Conservation (phyloP, 2,888 invertebrate genomes). For the Melinaea marsaeus region DNA sequence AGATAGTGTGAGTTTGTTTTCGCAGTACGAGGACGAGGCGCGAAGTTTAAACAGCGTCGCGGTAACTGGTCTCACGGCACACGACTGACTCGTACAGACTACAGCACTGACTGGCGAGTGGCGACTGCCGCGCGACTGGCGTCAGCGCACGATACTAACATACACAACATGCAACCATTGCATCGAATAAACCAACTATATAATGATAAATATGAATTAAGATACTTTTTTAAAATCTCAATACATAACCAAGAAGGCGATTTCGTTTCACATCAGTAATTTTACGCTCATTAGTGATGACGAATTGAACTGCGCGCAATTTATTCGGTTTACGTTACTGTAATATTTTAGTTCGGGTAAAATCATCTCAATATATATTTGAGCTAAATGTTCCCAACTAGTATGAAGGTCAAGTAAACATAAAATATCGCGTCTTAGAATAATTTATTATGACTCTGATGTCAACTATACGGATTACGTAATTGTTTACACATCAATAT, state of each 20-base stretch:
- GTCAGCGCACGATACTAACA: slow-evolving; percentile 2
- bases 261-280: slow-evolving; percentile 17
- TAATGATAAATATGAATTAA: slow-evolving; percentile 16
- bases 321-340: slow-evolving; percentile 11
- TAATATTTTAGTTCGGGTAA: background rate
- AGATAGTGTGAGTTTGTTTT: slow-evolving; percentile 72
- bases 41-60: slow-evolving; percentile 38
- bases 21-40: slow-evolving; percentile 39
- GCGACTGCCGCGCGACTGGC: slow-evolving; percentile 25
- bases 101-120: slow-evolving; percentile 32
- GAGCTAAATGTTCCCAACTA: slow-evolving; percentile 44
- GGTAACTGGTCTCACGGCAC: slow-evolving; percentile 57
- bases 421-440: slow-evolving; percentile 46
- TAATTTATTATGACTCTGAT: slow-evolving; percentile 37
- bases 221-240: slow-evolving; percentile 17
- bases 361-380: background rate
- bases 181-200: slow-evolving; percentile 12
- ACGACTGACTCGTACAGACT: slow-evolving; percentile 46
- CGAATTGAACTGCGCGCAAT: slow-evolving; percentile 21
- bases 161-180: slow-evolving; percentile 16
- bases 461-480: slow-evolving; percentile 35
- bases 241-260: slow-evolving; percentile 19
- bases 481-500: slow-evolving; percentile 29
- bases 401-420: slow-evolving; percentile 58
- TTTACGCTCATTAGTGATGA: slow-evolving; percentile 27